phyloP scores from a whole-genome alignment of 2,888 invertebrate genomes.

The Coleophora flavipennella region DNA sequence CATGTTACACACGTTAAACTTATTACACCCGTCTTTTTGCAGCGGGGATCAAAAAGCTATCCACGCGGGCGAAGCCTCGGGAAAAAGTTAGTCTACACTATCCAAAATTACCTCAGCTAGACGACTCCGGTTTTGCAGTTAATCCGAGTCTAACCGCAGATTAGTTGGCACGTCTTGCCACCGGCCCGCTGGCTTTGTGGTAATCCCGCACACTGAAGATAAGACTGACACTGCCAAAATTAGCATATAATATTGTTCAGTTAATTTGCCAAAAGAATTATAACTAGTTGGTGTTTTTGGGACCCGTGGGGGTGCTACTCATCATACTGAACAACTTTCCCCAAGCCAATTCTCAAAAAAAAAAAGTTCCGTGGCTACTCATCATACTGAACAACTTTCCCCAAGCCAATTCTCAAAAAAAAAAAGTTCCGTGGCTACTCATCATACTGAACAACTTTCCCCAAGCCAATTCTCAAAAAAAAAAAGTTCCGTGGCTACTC shows the following conservation, averaged over 20 bases:
- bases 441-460: too few relatives aligned
- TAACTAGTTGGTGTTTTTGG: background rate
- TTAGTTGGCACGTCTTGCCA: constrained; percentile 1
- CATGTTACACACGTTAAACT: background rate
- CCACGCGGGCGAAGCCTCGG: too few relatives aligned
- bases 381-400: too few relatives aligned
- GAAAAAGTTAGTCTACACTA: constrained; percentile 10
- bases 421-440: too few relatives aligned
- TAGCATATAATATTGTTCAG: constrained; percentile 1
- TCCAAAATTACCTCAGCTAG: constrained; percentile 3
- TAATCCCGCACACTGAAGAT: constrained; percentile 1
- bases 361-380: too few relatives aligned
- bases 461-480: too few relatives aligned
- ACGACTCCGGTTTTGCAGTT: background rate
- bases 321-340: too few relatives aligned
- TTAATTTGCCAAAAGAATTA: background rate
- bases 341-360: constrained; percentile 7
- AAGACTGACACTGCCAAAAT: background rate
- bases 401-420: too few relatives aligned
- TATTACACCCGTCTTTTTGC: background rate
- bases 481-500: too few relatives aligned
- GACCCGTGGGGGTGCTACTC: too few relatives aligned
- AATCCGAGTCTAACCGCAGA: background rate
- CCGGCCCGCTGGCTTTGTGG: background rate
- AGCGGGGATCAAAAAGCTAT: background rate